A percentile compares a stretch with the other conserved stretches of the same genome.
Evolutionary conservation across 2,113 vertebrate species (phyloP).

Genomic region (Python bivittatus): DNA sequence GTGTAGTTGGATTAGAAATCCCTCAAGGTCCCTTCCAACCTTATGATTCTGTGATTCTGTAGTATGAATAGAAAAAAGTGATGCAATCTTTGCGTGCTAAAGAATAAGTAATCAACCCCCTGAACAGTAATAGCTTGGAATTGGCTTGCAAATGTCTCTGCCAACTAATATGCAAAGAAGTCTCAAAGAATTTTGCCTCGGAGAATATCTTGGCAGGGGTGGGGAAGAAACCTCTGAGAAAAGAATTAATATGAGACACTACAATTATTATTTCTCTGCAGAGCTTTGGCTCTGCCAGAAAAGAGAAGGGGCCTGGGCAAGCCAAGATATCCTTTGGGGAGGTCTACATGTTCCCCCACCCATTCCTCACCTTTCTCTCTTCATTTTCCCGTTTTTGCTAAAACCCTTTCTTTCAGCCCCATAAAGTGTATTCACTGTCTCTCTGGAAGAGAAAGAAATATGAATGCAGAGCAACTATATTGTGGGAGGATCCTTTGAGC

Average conservation of each 20-base stretch:
- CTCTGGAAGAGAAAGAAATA: neutral
- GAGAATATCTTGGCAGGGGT: neutral
- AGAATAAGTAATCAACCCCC: neutral
- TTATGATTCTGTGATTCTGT: neutral
- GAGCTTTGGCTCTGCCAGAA: neutral
- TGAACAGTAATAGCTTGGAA: neutral
- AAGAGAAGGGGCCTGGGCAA: neutral
- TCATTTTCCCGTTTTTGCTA: neutral
- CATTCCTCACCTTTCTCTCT: neutral
- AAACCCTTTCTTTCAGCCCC: neutral
- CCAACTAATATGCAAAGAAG: neutral
- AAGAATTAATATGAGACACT: neutral
- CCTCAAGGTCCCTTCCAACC: neutral
- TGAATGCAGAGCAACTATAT: neutral
- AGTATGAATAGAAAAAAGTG: neutral
- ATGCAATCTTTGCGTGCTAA: neutral
- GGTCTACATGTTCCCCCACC: neutral
- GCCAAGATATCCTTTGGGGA: neutral
- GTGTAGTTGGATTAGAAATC: neutral
- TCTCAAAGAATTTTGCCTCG: neutral
- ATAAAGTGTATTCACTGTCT: neutral
- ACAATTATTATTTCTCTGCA: neutral
- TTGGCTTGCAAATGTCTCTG: neutral
- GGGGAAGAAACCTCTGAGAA: neutral
- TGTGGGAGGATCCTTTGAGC: neutral